These are phyloP conservation scores for Latheticus oryzae DNA, from an alignment of 2,888 invertebrate genomes.

Conservation along the genomic window DNA sequence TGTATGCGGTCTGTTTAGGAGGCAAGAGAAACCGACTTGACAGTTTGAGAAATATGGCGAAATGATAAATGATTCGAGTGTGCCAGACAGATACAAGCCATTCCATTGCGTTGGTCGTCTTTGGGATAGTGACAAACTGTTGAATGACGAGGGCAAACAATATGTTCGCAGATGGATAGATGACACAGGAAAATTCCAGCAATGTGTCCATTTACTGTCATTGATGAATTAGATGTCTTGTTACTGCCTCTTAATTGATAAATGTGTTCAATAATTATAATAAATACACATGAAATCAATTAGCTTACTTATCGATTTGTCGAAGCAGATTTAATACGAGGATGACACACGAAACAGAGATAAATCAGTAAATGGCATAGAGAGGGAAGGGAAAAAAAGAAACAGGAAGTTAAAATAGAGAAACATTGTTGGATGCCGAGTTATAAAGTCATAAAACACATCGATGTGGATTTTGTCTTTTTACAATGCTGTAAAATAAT, in stretches of 20 bases:
- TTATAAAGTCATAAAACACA: conserved; percentile 21
- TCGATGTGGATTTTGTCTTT: conserved; percentile 15
- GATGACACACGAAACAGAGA: conserved; percentile 6
- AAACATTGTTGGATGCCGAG: conserved; percentile 11
- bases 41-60: conserved; percentile 60
- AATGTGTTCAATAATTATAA: conserved; percentile 20
- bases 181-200: conserved; percentile 29
- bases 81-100: conserved; percentile 61
- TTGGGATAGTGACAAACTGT: conserved; percentile 61
- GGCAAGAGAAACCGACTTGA: conserved; percentile 48
- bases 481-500: conserved; percentile 24
- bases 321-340: not conserved
- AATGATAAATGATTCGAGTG: conserved; percentile 63
- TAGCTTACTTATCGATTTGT: conserved; percentile 2
- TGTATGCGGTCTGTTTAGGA: conserved; percentile 45
- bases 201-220: conserved; percentile 35
- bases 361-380: conserved; percentile 13
- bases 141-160: conserved; percentile 60
- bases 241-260: conserved; percentile 23
- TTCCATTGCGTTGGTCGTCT: conserved; percentile 59
- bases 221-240: conserved; percentile 40
- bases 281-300: conserved; percentile 23
- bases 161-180: conserved; percentile 36
- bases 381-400: conserved; percentile 3
- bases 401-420: conserved; percentile 10